Evolutionary conservation across 2,113 vertebrate genomes (phyloP), one percentile per base, ranked within the genome.

Genomic region (Urocynchramus pylzowi): DNA sequence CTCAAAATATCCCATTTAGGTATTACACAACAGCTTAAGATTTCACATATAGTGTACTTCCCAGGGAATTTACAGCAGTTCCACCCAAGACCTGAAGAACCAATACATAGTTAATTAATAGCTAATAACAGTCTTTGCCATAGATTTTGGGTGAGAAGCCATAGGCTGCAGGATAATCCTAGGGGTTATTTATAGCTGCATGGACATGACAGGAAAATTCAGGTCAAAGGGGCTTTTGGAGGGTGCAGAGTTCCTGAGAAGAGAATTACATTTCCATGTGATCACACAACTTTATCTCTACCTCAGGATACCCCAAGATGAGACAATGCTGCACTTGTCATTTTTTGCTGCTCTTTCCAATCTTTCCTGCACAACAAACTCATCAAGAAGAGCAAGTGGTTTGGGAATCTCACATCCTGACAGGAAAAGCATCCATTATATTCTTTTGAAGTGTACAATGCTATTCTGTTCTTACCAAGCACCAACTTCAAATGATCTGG

Each of bases 211-310:
- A 17, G 35, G 22, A 10, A 7, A 37, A 42, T 21, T 60, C 12
- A 13, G 75, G 50, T 1, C 6, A 5, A 42, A 41, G 31, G 28
- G 23, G 47, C 16, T 30, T 17, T 52, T 35, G 71, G 52, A 75
- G 31, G n/a, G 7, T 23, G 63, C 73, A 56, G 41, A 47, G 50
- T 1, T 27, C 59, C 59, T 64, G 37, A n/a, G 18, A 47, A 24
- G 7, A 19, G 11, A 64, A 28, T 52, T 4, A 3, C 2, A 15
- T 35, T 85, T 64, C 53, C 60, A 50, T 0, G 2, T 6, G 37
- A 49, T 28, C 19, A 42, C 30, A 39, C 6, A 2, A 1, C 39
- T n/a, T 28, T 17, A n/a, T 26, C 77, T 60, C 70, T 22, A 17
- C 37, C 11, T 31, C 8, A 2, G 88, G 31, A 53, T 9, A 73